Conservation (phyloP, 1,140 invertebrate species). For the Zaprionus nigranus region DNA sequence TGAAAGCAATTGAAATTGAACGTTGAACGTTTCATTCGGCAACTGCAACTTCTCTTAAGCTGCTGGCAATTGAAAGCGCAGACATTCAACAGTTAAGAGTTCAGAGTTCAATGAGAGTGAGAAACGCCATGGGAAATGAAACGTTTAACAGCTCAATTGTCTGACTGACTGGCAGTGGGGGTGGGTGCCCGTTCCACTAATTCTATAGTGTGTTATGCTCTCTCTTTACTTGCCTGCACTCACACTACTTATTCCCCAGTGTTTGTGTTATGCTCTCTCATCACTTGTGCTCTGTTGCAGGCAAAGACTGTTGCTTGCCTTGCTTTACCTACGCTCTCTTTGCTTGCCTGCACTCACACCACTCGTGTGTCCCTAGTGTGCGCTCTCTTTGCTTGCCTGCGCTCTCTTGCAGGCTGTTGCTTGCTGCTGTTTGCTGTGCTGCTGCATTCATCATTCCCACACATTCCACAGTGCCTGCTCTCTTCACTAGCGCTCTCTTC, state of each 20-base stretch:
- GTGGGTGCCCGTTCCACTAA: not conserved
- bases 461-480: not conserved
- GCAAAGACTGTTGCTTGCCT: too few species aligned
- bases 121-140: conserved; percentile 31
- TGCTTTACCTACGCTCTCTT: too few species aligned
- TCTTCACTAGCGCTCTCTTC: not conserved
- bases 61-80: conserved; percentile 33
- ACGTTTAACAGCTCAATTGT: conserved; percentile 71
- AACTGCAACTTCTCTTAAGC: conserved; percentile 3
- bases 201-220: too few species aligned
- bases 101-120: not conserved
- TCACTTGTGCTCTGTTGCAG: too few species aligned
- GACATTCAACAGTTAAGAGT: conserved; percentile 38
- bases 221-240: too few species aligned
- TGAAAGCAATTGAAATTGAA: conserved; percentile 38
- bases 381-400: conserved; percentile 8
- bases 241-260: too few species aligned
- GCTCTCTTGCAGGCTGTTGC: not conserved
- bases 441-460: not conserved
- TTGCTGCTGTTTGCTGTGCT: too few species aligned
- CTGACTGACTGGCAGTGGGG: not conserved
- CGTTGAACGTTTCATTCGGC: not conserved
- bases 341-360: too few species aligned
- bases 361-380: too few species aligned
- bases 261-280: too few species aligned